phyloP scores from a whole-genome alignment of 2,113 vertebrate genomes.

The Microcebus tavaratra region DNA sequence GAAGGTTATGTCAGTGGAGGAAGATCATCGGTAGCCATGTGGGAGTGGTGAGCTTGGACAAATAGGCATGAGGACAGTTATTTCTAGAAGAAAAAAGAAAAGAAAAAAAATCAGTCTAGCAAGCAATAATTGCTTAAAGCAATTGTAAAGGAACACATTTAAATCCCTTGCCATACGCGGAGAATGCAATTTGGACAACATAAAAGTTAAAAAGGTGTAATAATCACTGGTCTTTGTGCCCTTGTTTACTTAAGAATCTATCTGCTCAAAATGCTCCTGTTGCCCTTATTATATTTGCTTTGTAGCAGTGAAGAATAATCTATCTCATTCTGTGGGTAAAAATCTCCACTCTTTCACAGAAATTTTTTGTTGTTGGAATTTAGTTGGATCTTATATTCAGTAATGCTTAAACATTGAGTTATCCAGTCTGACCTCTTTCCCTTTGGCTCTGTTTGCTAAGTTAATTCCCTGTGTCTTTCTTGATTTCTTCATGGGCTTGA shows the following conservation, averaged over 20 bases:
- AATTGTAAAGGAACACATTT: background rate
- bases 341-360: background rate
- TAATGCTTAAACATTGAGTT: slow-evolving; percentile 19
- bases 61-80: background rate
- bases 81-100: background rate
- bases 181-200: background rate
- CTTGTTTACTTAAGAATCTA: slow-evolving; percentile 7
- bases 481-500: background rate
- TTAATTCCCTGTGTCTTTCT: background rate
- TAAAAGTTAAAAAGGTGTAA: background rate
- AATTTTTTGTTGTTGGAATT: background rate
- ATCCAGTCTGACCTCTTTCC: background rate
- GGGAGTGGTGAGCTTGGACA: background rate
- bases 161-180: background rate
- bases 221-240: background rate
- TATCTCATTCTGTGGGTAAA: background rate
- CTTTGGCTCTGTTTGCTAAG: slow-evolving; percentile 25
- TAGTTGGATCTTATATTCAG: slow-evolving; percentile 54
- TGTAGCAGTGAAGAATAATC: background rate
- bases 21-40: fast-evolving
- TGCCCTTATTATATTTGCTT: slow-evolving; percentile 7
- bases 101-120: background rate
- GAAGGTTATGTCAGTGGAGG: background rate
- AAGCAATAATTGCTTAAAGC: background rate
- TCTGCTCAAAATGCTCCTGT: background rate